Conservation (phyloP, 2,113 vertebrate species). For the Actenoides lindsayi region DNA sequence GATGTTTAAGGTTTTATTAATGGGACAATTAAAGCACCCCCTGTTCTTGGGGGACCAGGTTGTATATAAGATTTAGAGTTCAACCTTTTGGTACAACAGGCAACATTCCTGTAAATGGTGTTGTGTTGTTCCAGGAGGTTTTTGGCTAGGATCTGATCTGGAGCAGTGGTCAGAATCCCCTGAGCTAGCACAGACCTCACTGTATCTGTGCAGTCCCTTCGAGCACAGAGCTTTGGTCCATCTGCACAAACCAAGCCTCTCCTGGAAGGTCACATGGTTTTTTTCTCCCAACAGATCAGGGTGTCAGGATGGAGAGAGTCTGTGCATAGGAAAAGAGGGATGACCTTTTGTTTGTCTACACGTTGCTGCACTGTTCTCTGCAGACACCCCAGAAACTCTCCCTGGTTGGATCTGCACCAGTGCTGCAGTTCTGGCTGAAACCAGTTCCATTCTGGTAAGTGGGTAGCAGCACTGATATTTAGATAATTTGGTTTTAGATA, state of each 20-base stretch:
- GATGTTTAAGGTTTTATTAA: constrained; percentile 49
- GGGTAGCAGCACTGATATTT: neutral
- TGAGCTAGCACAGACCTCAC: fast-evolving
- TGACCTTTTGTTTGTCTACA: neutral
- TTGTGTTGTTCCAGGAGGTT: neutral
- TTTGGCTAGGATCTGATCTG: neutral
- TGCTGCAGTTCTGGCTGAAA: neutral
- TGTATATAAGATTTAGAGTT: neutral
- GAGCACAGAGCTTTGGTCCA: neutral
- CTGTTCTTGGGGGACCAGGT: neutral
- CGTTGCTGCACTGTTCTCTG: fast-evolving
- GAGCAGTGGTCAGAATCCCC: neutral
- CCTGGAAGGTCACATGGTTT: neutral
- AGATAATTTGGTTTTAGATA: neutral
- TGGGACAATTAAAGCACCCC: neutral
- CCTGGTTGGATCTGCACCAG: fast-evolving
- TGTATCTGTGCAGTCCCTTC: fast-evolving
- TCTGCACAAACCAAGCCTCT: neutral
- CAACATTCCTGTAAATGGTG: neutral
- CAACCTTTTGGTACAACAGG: neutral
- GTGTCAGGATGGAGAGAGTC: neutral
- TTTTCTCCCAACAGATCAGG: neutral
- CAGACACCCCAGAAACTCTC: neutral
- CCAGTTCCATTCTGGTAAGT: neutral
- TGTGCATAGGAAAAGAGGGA: neutral